Evolutionary conservation across 30 jellyfish, hydroid and myxozoan species (phyloP).

Genomic region (Aurelia aurita): DNA sequence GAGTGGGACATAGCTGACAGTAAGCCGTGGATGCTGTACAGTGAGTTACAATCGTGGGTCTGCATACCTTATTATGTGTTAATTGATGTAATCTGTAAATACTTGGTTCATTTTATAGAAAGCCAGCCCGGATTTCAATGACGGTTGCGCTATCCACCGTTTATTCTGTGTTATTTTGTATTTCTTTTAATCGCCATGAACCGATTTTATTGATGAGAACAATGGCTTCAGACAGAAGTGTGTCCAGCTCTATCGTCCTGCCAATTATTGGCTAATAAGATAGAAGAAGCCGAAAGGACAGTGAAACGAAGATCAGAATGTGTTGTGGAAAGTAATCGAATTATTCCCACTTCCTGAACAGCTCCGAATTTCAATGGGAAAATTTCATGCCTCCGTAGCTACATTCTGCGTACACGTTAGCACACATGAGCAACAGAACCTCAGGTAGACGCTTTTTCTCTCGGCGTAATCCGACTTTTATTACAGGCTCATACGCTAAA

Average conservation of each 20-base stretch:
- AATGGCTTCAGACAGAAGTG: slow-evolving; percentile 83
- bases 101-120: slow-evolving; percentile 84
- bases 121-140: slow-evolving; percentile 88
- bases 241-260: slow-evolving; percentile 86
- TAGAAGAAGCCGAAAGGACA: slow-evolving; percentile 86
- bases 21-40: slow-evolving; percentile 84
- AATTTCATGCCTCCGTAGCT: slow-evolving; percentile 83
- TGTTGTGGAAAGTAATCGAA: slow-evolving; percentile 89
- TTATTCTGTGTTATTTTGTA: slow-evolving; percentile 77
- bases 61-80: slow-evolving; percentile 78
- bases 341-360: slow-evolving; percentile 80
- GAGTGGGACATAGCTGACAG: slow-evolving; percentile 86
- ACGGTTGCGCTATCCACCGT: slow-evolving; percentile 80
- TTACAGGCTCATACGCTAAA: slow-evolving; percentile 49
- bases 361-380: slow-evolving; percentile 70
- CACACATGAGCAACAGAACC: slow-evolving; percentile 66
- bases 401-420: slow-evolving; percentile 61
- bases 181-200: slow-evolving; percentile 82
- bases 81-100: slow-evolving; percentile 78
- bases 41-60: slow-evolving; percentile 81
- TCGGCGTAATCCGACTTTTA: slow-evolving; percentile 76
- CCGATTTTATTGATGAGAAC: slow-evolving; percentile 75
- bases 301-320: slow-evolving; percentile 82
- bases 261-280: slow-evolving; percentile 81
- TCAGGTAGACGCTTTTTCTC: slow-evolving; percentile 77